Percentiles rank a stretch among this genome's conserved stretches.
Evolutionary conservation across 2,888 invertebrate species (phyloP).

Genomic region (Trimorus sp.): DNA sequence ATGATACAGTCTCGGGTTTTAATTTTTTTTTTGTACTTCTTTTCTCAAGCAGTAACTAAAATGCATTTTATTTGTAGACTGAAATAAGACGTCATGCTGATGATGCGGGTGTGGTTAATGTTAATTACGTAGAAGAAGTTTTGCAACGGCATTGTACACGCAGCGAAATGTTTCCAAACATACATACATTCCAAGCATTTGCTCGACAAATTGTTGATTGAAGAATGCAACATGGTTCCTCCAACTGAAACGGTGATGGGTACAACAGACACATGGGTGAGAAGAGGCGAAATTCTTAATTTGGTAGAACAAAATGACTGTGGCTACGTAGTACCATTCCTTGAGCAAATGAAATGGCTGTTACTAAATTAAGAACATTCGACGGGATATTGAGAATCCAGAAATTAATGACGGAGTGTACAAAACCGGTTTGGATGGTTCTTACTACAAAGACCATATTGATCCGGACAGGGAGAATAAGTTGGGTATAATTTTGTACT

Average conservation of each 20-base stretch:
- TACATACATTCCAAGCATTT: constrained; percentile 25
- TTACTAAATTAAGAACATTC: too few species aligned
- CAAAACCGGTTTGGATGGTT: constrained; percentile 17
- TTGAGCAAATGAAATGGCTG: neutral
- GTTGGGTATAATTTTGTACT: constrained; percentile 10
- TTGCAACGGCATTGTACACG: too few species aligned
- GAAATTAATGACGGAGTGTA: neutral
- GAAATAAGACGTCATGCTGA: constrained; percentile 5
- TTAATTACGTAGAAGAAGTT: too few species aligned
- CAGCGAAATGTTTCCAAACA: neutral
- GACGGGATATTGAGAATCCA: neutral
- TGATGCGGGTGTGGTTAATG: too few species aligned
- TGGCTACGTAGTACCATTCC: constrained; percentile 59
- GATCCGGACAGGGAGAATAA: neutral
- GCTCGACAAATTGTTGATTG: constrained; percentile 30
- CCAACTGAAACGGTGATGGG: neutral
- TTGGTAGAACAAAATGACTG: constrained; percentile 27
- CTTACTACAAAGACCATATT: neutral
- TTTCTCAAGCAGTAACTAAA: too few species aligned
- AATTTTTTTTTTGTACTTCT: too few species aligned
- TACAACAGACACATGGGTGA: constrained; percentile 3
- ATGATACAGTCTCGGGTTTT: too few species aligned
- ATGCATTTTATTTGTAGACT: constrained; percentile 1
- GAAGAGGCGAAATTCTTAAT: neutral
- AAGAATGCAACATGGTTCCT: constrained; percentile 13